Conservation (phyloP, 2,113 vertebrate genomes). For the Hyperoodon ampullatus region DNA sequence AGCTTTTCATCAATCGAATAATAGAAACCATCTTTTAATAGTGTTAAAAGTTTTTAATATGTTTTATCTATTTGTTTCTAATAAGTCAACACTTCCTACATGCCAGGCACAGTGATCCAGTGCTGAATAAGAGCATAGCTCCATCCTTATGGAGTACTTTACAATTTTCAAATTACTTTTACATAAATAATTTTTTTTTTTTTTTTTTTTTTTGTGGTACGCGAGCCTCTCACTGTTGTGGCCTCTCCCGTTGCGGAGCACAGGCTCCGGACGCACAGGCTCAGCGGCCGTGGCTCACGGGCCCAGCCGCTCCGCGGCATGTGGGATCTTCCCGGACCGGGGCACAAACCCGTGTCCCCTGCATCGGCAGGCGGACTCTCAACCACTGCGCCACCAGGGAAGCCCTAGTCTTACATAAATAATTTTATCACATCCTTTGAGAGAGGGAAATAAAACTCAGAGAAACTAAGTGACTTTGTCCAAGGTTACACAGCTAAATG, state of each 20-base stretch:
- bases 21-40: constrained; percentile 30
- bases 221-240: no score
- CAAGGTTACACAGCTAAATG: not conserved
- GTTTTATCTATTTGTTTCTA: not conserved
- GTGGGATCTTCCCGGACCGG: no score
- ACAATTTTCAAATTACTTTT: constrained; percentile 40
- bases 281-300: no score
- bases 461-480: constrained; percentile 49
- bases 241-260: no score
- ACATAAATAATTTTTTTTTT: not conserved
- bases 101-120: not conserved
- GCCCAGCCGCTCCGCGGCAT: no score
- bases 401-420: not conserved
- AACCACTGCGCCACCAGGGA: no score
- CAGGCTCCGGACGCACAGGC: no score
- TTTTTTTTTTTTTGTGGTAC: no score
- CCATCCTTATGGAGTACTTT: constrained; percentile 20
- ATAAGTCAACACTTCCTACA: not conserved
- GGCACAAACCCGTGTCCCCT: no score
- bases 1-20: constrained; percentile 19
- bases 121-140: not conserved
- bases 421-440: constrained; percentile 1
- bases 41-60: constrained; percentile 32
- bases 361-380: no score
- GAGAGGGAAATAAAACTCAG: constrained; percentile 37